Conservation (phyloP, 2,888 invertebrate species). For the Oscheius myriophilus region DNA sequence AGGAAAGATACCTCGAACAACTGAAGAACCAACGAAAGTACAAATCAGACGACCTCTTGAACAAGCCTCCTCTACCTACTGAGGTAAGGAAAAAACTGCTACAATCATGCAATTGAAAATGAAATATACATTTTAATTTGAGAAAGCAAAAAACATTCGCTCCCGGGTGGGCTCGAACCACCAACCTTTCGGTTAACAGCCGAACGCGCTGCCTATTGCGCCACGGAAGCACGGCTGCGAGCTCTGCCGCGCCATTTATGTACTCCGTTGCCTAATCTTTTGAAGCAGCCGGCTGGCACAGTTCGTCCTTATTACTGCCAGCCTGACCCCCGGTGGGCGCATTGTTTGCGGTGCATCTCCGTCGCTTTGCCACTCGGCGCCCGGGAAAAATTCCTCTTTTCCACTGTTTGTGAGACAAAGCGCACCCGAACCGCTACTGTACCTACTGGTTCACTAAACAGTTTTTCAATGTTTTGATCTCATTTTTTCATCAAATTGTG, state of each 20-base stretch:
- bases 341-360: slow-evolving; percentile 29
- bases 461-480: neutral
- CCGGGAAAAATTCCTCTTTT: neutral
- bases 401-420: neutral
- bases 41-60: slow-evolving; percentile 18
- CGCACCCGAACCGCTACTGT: neutral
- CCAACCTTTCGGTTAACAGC: slow-evolving; percentile 70
- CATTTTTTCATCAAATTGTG: neutral
- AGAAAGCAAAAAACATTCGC: slow-evolving; percentile 60
- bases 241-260: neutral
- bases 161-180: slow-evolving; percentile 76
- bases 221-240: slow-evolving; percentile 38
- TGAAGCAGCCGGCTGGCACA: too few species aligned
- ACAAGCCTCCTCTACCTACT: slow-evolving; percentile 13
- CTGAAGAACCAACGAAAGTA: slow-evolving; percentile 20
- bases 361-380: slow-evolving; percentile 23
- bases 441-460: neutral
- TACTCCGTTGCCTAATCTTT: neutral
- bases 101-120: too few species aligned
- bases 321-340: neutral
- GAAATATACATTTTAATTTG: too few species aligned
- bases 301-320: too few species aligned
- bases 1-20: slow-evolving; percentile 47
- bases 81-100: slow-evolving; percentile 1
- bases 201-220: slow-evolving; percentile 63